Percentiles rank a stretch among this genome's conserved stretches.
Conservation (phyloP, 2,888 invertebrate species). For the Drosophila meridiana region DNA sequence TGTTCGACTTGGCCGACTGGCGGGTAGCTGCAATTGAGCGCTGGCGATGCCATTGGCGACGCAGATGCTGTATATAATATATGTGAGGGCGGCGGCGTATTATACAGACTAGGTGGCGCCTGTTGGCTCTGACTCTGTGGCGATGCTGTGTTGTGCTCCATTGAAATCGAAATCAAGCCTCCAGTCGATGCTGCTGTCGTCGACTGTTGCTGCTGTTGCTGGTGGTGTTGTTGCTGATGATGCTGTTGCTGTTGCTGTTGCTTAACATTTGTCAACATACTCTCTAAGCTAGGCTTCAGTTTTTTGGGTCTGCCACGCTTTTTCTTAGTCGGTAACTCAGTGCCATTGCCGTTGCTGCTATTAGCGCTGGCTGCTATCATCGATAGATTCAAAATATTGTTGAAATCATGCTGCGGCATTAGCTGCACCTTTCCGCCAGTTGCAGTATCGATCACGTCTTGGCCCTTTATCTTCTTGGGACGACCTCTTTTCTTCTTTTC, state of each 20-base stretch:
- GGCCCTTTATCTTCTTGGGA: slow-evolving; percentile 89
- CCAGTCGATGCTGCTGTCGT: slow-evolving; percentile 62
- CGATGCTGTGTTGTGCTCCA: slow-evolving; percentile 59
- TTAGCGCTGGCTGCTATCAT: slow-evolving; percentile 51
- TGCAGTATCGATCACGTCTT: slow-evolving; percentile 87
- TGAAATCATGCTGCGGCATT: slow-evolving; percentile 85
- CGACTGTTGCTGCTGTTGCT: slow-evolving; percentile 6
- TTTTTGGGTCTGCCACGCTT: slow-evolving; percentile 95
- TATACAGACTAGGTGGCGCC: slow-evolving; percentile 60
- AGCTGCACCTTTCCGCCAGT: slow-evolving; percentile 82
- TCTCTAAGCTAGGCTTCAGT: slow-evolving; percentile 87
- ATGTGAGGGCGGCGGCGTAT: slow-evolving; percentile 73
- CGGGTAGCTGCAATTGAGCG: slow-evolving; percentile 76
- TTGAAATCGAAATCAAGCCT: slow-evolving; percentile 41
- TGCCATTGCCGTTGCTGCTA: slow-evolving; percentile 75
- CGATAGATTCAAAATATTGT: slow-evolving; percentile 80
- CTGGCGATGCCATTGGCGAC: slow-evolving; percentile 83
- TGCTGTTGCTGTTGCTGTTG: slow-evolving; percentile 57
- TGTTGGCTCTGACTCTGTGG: slow-evolving; percentile 63
- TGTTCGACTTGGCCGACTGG: slow-evolving; percentile 49
- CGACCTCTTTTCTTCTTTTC: slow-evolving; percentile 95
- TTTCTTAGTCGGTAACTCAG: slow-evolving; percentile 91
- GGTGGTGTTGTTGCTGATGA: slow-evolving; percentile 39
- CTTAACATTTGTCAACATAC: slow-evolving; percentile 34
- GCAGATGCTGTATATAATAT: slow-evolving; percentile 71